A percentile compares a stretch with the other conserved stretches of the same genome.
Conservation (phyloP, 2,888 invertebrate genomes). For the Clanis bilineata region DNA sequence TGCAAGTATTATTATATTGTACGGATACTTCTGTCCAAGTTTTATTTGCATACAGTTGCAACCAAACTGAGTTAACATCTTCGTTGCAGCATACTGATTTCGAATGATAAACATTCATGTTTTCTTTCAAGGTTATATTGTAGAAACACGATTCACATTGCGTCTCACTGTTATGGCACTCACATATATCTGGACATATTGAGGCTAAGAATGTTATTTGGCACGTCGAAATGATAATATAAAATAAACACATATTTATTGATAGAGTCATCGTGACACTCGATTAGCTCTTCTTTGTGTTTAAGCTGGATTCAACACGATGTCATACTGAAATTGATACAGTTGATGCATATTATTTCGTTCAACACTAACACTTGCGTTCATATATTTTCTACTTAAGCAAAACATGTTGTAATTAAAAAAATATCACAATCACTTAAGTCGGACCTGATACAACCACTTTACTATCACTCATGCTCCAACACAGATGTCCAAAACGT, state of each 20-base stretch:
- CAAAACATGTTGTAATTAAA: slow-evolving; percentile 61
- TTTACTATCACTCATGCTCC: slow-evolving; percentile 54
- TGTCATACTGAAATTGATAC: slow-evolving; percentile 54
- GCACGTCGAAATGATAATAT: slow-evolving; percentile 61
- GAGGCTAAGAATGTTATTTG: slow-evolving; percentile 59
- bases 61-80: slow-evolving; percentile 43
- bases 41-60: slow-evolving; percentile 56
- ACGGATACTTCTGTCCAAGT: slow-evolving; percentile 55
- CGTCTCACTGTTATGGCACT: slow-evolving; percentile 48
- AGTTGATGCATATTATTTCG: slow-evolving; percentile 49
- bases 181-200: slow-evolving; percentile 58
- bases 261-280: slow-evolving; percentile 62
- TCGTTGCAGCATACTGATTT: slow-evolving; percentile 60
- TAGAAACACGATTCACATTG: slow-evolving; percentile 62
- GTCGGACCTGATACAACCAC: slow-evolving; percentile 45
- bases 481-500: slow-evolving; percentile 32
- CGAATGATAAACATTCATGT: slow-evolving; percentile 44
- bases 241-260: slow-evolving; percentile 59
- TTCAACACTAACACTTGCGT: slow-evolving; percentile 52
- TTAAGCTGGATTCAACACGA: slow-evolving; percentile 70
- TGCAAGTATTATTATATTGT: slow-evolving; percentile 51
- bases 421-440: slow-evolving; percentile 58
- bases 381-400: slow-evolving; percentile 45
- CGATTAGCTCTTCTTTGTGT: slow-evolving; percentile 29
- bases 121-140: slow-evolving; percentile 61